phyloP scores from a whole-genome alignment of 35 echinoderm and acorn worm genomes.

The Ophioderma brevispina region DNA sequence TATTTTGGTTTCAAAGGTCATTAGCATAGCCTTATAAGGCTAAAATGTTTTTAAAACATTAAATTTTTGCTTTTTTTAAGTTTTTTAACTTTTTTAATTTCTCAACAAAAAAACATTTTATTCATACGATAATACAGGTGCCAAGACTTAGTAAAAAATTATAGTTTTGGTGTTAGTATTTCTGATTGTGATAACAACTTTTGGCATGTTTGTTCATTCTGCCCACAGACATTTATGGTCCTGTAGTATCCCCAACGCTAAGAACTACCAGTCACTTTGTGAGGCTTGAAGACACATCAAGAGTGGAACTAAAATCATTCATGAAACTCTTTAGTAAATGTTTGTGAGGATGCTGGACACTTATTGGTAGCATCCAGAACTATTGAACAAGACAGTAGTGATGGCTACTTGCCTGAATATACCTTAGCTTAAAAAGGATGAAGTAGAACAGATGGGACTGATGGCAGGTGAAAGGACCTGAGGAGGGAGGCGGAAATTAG shows the following conservation, averaged over 20 bases:
- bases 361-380: conserved; percentile 81
- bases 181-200: too few relatives aligned
- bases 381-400: neutral
- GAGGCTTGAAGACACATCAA: conserved; percentile 32
- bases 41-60: too few relatives aligned
- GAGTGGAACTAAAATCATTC: conserved; percentile 86
- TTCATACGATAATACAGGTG: too few relatives aligned
- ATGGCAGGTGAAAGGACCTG: neutral
- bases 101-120: too few relatives aligned
- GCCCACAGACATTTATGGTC: conserved; percentile 87
- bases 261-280: conserved; percentile 51
- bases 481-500: too few relatives aligned
- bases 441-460: neutral
- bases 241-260: conserved; percentile 57
- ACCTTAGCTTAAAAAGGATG: neutral
- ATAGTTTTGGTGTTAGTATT: too few relatives aligned
- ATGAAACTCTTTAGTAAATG: conserved; percentile 69
- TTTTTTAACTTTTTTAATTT: too few relatives aligned
- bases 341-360: conserved; percentile 87
- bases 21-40: too few relatives aligned
- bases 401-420: neutral
- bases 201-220: too few relatives aligned
- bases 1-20: too few relatives aligned
- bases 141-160: too few relatives aligned
- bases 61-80: too few relatives aligned